Conservation (phyloP, 2,113 vertebrate genomes). For the Rhinogobius similis region DNA sequence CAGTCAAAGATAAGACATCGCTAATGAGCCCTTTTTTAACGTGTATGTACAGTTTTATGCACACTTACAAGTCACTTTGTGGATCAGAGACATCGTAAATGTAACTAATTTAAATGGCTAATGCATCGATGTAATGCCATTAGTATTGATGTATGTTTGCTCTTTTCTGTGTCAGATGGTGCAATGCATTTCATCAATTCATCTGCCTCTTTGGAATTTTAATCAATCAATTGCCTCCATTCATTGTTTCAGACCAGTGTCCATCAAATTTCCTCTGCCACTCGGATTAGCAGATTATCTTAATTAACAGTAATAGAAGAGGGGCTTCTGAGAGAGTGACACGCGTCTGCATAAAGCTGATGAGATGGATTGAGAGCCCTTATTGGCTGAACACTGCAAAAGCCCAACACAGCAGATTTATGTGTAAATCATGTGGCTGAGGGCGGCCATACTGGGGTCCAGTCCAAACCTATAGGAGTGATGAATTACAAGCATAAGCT, state of each 20-base stretch:
- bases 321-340: conserved; percentile 23
- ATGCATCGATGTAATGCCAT: conserved; percentile 36
- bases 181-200: conserved; percentile 19
- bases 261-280: conserved; percentile 30
- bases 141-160: conserved; percentile 39
- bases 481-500: conserved; percentile 62
- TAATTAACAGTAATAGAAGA: conserved; percentile 37
- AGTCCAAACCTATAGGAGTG: conserved; percentile 59
- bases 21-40: conserved; percentile 8
- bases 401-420: conserved; percentile 56
- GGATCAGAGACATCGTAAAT: conserved; percentile 17
- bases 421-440: conserved; percentile 50
- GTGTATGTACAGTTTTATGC: background rate
- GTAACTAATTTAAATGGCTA: conserved; percentile 12
- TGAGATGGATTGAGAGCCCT: conserved; percentile 57
- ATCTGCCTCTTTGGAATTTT: conserved; percentile 18
- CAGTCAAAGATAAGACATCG: conserved; percentile 4
- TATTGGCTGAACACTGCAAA: conserved; percentile 43
- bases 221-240: conserved; percentile 41
- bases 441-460: conserved; percentile 29
- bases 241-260: conserved; percentile 30
- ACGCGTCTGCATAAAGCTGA: conserved; percentile 55
- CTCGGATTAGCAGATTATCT: conserved; percentile 20
- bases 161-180: conserved; percentile 31
- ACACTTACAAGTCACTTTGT: background rate